These are phyloP conservation scores for Diglossa brunneiventris DNA, from an alignment of 2,113 vertebrate species.

Conservation along the genomic window DNA sequence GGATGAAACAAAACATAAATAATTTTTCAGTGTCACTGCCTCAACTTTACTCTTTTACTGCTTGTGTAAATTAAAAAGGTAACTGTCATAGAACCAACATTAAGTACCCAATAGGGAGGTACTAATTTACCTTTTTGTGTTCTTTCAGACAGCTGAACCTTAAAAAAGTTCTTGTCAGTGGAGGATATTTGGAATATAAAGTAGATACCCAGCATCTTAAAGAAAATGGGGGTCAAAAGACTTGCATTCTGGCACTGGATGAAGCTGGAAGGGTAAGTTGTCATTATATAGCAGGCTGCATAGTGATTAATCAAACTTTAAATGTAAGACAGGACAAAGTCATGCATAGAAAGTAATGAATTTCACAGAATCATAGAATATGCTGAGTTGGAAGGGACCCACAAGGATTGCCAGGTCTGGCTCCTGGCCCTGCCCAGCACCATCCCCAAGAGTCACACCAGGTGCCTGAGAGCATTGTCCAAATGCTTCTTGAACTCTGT, in stretches of 20 bases:
- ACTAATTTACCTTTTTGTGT: not conserved
- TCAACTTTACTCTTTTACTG: not conserved
- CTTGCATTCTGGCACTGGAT: constrained; percentile 87
- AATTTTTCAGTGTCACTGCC: not conserved
- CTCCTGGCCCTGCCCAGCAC: not conserved
- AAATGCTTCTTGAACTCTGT: not conserved
- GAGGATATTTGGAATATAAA: constrained; percentile 90
- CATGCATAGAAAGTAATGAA: rapidly evolving
- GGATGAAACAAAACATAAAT: not conserved
- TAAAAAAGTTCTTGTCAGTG: constrained; percentile 91
- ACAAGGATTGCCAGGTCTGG: not conserved
- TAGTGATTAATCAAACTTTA: not conserved
- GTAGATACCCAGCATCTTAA: constrained; percentile 85
- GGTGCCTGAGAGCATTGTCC: not conserved
- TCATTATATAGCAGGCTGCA: not conserved
- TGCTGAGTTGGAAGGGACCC: not conserved
- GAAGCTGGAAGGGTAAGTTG: constrained; percentile 89
- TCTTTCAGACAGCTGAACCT: constrained; percentile 88
- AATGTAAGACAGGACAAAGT: not conserved
- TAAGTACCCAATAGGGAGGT: not conserved
- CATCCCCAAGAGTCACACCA: not conserved
- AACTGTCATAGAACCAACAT: not conserved
- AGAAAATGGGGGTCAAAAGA: constrained; percentile 87
- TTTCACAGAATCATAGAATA: not conserved
- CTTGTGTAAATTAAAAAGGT: not conserved